Evolutionary conservation across 2,888 invertebrate species (phyloP).

Genomic region (Odontocolon sp.): DNA sequence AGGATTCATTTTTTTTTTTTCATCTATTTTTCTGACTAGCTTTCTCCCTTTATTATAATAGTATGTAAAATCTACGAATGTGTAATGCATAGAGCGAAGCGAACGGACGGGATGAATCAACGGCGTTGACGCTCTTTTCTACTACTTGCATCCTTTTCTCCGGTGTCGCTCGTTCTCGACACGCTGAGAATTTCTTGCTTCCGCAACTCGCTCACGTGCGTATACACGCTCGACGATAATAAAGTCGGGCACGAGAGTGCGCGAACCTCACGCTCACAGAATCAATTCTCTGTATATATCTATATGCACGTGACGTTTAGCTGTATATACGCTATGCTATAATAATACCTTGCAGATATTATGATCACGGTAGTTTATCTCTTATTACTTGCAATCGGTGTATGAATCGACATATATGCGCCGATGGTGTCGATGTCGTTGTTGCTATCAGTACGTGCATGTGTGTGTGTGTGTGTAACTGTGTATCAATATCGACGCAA

Average conservation of each 20-base stretch:
- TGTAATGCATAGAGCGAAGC: background rate
- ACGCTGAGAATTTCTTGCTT: slow-evolving; percentile 38
- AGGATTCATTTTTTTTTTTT: background rate
- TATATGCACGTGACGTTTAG: background rate
- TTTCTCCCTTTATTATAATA: slow-evolving; percentile 1
- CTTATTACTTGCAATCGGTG: slow-evolving; percentile 7
- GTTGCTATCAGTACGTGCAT: background rate
- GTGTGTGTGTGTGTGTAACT: background rate
- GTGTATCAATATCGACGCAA: background rate
- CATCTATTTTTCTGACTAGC: background rate
- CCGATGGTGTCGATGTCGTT: background rate
- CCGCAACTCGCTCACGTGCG: slow-evolving; percentile 52
- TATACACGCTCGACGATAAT: slow-evolving; percentile 41
- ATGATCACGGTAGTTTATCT: slow-evolving; percentile 32
- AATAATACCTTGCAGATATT: background rate
- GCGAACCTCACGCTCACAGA: background rate
- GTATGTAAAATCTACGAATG: background rate
- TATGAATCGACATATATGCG: slow-evolving; percentile 31
- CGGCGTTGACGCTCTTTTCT: background rate
- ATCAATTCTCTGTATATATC: background rate
- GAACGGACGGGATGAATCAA: background rate
- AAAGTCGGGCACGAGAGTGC: slow-evolving; percentile 40
- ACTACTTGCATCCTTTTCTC: background rate
- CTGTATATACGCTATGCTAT: background rate
- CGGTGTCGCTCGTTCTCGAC: background rate